Percentiles rank a stretch among this genome's conserved stretches.
Conservation (phyloP, 2,888 invertebrate genomes). For the Dynastes maya region DNA sequence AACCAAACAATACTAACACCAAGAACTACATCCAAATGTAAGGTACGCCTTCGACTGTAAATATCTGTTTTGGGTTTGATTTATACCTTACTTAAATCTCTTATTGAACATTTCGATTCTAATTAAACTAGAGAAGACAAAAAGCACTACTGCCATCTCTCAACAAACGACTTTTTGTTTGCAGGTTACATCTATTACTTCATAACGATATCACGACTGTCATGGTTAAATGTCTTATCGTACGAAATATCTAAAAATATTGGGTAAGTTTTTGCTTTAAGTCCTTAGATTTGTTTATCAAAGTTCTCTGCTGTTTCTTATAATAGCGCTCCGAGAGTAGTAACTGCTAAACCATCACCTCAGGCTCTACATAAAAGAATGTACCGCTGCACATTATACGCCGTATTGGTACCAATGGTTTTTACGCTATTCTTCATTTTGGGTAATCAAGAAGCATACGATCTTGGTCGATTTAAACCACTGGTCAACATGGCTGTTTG, state of each 20-base stretch:
- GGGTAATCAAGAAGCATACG: background rate
- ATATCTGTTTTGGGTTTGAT: no score
- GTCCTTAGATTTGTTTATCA: background rate
- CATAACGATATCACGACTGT: conserved; percentile 6
- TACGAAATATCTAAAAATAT: conserved; percentile 8
- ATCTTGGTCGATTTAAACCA: background rate
- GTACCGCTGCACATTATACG: background rate
- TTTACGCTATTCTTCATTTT: background rate
- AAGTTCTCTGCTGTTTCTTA: background rate
- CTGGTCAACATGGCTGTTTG: background rate
- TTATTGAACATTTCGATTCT: no score
- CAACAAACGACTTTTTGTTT: background rate
- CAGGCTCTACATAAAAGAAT: background rate
- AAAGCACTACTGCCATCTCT: background rate
- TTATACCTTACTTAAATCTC: no score
- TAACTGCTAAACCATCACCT: background rate
- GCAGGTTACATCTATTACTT: conserved; percentile 16
- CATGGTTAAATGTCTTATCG: conserved; percentile 33
- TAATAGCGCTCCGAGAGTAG: background rate
- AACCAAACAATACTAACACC: no score
- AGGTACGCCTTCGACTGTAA: no score
- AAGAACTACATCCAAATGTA: no score
- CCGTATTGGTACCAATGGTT: background rate
- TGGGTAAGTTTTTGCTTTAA: conserved; percentile 5
- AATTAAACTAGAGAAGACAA: no score